Conservation (phyloP, 1,140 invertebrate species). For the Harpegnathos saltator region DNA sequence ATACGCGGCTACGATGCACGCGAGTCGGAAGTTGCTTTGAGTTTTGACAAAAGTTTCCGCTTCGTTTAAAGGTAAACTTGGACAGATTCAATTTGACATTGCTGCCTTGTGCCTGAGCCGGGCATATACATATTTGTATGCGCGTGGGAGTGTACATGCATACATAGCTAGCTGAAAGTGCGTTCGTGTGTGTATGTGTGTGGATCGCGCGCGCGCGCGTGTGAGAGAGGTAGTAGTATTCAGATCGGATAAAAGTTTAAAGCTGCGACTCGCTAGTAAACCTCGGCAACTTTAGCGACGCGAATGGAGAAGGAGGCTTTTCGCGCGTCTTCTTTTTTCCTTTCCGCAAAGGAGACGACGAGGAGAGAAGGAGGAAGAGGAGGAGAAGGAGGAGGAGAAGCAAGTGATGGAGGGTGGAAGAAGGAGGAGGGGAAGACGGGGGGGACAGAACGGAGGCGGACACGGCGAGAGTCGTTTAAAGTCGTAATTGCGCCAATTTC, state of each 20-base stretch:
- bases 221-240: neutral
- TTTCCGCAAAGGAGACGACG: conserved; percentile 26
- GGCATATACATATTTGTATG: conserved; percentile 21
- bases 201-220: conserved; percentile 23
- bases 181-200: neutral
- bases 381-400: neutral
- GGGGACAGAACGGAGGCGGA: neutral
- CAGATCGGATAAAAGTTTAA: conserved; percentile 62
- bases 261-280: conserved; percentile 56
- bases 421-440: neutral
- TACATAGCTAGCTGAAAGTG: neutral
- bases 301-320: conserved; percentile 21
- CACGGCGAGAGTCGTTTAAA: conserved; percentile 62
- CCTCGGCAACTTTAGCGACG: conserved; percentile 54
- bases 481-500: conserved; percentile 62
- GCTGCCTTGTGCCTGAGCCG: conserved; percentile 16
- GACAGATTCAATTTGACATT: conserved; percentile 59
- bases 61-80: conserved; percentile 57
- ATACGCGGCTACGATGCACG: neutral
- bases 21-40: conserved; percentile 48
- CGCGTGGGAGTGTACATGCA: neutral
- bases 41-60: conserved; percentile 60
- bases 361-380: neutral
- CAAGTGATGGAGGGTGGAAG: too few species aligned
- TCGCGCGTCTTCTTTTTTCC: conserved; percentile 34